Base-by-base conservation (phyloP, 2,888 invertebrate genomes). In the Dorcus parallelipipedus region DNA sequence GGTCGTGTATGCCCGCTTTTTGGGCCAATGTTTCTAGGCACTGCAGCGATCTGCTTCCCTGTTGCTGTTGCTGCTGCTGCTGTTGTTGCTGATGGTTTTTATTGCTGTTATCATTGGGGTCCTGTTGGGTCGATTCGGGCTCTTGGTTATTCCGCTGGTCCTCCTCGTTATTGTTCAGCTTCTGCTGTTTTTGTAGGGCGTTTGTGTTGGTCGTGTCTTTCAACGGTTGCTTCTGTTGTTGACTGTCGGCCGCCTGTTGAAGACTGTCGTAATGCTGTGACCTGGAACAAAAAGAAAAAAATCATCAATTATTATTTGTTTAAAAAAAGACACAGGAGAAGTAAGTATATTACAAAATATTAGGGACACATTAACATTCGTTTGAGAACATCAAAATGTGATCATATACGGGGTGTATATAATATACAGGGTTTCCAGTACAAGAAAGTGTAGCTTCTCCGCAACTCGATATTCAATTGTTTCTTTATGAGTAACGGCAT, bases 1-100 rank as follows among this genome's bases (percentile, higher is more conserved):
- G 87, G 64, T 78, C 78, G 65, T 76, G 76, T 52, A 78, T 78
- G 2, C 88, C 88, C 52, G 88, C 88, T 67, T 88, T 88, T 71
- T 88, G 87, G 9, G 88, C 88, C 60, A 88, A 80, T 0, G 88
- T 88, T 73, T 88, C 88, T 62, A 88, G 76, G 70, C 87, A 88
- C 83, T 88, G 88, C 52, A 88, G 73, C 1, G 83, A 83, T 43
- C 83, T 70, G 66, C 80, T 81, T 10, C 72, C 71, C 23, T 72
- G 66, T 49, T 64, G 14, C 23, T 72, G 66, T 49, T 64, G 14
- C 1, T 14, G 14, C 14, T 14, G 14, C 14, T 14, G 64, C 26
- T 64, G 63, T 17, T 64, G 61, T 38, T 54, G 60, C 40, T 49
- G 54, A 7, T 55, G 55, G 23, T 50, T 26, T 33, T 14, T 14